Evolutionary conservation across 2,113 vertebrate genomes (phyloP).

Genomic region (Chaenogobius annularis): DNA sequence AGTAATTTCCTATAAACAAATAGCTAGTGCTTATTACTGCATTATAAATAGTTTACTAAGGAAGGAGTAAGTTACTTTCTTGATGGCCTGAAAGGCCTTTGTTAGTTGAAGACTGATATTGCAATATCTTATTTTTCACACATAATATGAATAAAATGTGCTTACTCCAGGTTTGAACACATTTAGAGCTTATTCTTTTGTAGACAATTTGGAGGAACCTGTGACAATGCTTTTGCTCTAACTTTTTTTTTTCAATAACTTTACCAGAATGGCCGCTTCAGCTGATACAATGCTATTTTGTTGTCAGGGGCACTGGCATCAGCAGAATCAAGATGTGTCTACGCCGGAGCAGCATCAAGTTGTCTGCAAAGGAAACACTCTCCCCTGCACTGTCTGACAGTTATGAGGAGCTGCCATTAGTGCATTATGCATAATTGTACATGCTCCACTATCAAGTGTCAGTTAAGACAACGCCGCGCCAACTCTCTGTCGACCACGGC

Average conservation of each 20-base stretch:
- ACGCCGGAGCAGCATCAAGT: constrained; percentile 84
- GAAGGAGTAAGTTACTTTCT: neutral
- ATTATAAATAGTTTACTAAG: no score
- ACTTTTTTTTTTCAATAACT: constrained; percentile 59
- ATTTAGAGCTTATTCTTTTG: constrained; percentile 8
- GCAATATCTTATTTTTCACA: neutral
- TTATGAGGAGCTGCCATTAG: constrained; percentile 95
- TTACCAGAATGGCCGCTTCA: constrained; percentile 80
- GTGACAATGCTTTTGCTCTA: constrained; percentile 25
- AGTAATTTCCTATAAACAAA: no score
- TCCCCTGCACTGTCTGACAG: constrained; percentile 85
- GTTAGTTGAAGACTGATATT: neutral
- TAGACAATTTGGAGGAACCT: constrained; percentile 60
- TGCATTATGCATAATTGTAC: constrained; percentile 97
- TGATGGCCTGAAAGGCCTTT: neutral
- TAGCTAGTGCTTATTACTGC: no score
- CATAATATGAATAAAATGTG: neutral
- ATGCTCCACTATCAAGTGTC: constrained; percentile 86
- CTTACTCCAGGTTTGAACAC: neutral
- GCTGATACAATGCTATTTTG: constrained; percentile 89
- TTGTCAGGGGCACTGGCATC: constrained; percentile 93
- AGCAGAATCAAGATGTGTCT: constrained; percentile 88
- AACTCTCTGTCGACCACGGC: constrained; percentile 85
- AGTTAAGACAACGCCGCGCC: constrained; percentile 88
- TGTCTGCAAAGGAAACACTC: constrained; percentile 90